phyloP scores from a whole-genome alignment of 2,797 vertebrate species.

The Hozukius guyotensis region DNA sequence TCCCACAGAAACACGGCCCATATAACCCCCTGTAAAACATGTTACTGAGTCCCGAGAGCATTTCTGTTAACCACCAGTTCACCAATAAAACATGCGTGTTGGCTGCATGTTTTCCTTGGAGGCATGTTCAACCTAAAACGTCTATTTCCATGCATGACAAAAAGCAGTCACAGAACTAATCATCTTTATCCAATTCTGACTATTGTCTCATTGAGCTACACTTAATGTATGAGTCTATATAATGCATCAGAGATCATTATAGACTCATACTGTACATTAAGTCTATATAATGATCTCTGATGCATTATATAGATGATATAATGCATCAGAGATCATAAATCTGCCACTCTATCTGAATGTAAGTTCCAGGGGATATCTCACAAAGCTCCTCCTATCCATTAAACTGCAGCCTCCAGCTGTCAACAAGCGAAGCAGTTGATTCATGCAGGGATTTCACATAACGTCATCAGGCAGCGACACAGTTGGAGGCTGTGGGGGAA shows the following conservation, averaged over 20 bases:
- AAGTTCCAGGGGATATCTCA: constrained; percentile 23
- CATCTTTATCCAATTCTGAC: background rate
- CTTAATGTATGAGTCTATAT: background rate
- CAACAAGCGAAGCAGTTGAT: constrained; percentile 28
- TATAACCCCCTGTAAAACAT: background rate
- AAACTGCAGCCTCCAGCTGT: constrained; percentile 36
- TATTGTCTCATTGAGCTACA: background rate
- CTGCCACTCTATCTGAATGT: background rate
- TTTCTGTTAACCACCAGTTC: constrained; percentile 12
- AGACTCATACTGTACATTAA: too few relatives aligned
- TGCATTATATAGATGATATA: background rate
- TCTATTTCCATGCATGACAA: background rate
- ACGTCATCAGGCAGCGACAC: constrained; percentile 47
- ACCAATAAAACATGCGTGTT: background rate
- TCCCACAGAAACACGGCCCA: constrained; percentile 9
- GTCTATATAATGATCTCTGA: too few relatives aligned
- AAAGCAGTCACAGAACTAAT: background rate
- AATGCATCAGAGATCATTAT: constrained; percentile 1
- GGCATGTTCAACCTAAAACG: background rate
- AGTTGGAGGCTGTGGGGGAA: constrained; percentile 16
- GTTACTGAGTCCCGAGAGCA: background rate
- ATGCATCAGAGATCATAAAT: constrained; percentile 12
- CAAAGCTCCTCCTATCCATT: constrained; percentile 18
- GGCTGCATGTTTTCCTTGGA: background rate
- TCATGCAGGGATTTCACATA: constrained; percentile 44